A percentile compares a stretch with the other conserved stretches of the same genome.
Evolutionary conservation across 2,888 invertebrate genomes (phyloP).

Genomic region (Sipunculus nudus): DNA sequence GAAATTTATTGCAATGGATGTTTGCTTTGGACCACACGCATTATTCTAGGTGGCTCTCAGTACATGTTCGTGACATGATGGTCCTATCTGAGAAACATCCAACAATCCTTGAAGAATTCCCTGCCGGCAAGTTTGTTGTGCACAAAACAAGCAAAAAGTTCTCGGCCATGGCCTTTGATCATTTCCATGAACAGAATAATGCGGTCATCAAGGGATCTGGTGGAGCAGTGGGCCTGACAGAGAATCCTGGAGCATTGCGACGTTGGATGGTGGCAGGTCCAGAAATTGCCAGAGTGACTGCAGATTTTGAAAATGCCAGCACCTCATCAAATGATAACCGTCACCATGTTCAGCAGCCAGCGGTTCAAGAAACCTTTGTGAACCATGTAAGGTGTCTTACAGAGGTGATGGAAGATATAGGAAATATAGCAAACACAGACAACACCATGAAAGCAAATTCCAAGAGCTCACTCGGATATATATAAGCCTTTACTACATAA

Average conservation of each 20-base stretch:
- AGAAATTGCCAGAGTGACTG: conserved; percentile 1
- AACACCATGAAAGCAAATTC: too few relatives aligned
- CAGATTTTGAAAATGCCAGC: conserved; percentile 14
- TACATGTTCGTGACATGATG: conserved; percentile 3
- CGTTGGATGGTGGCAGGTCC: conserved; percentile 14
- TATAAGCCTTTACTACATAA: too few relatives aligned
- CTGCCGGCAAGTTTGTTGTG: conserved; percentile 7
- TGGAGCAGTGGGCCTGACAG: conserved; percentile 11
- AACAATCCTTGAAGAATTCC: conserved; percentile 2
- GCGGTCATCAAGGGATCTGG: conserved; percentile 9
- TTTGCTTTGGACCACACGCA: conserved; percentile 8
- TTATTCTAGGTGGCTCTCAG: conserved; percentile 7
- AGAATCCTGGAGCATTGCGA: neutral
- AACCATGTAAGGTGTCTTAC: too few relatives aligned
- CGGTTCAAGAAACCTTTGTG: too few relatives aligned
- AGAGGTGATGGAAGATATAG: too few relatives aligned
- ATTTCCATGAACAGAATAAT: conserved; percentile 8
- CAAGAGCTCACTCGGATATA: too few relatives aligned
- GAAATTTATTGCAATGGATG: too few relatives aligned
- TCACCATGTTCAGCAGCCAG: too few relatives aligned
- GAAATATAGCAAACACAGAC: too few relatives aligned
- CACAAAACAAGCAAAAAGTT: conserved; percentile 12
- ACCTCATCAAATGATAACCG: too few relatives aligned
- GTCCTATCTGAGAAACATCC: conserved; percentile 4
- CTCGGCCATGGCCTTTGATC: conserved; percentile 12